Evolutionary conservation across 2,113 vertebrate genomes (phyloP).

Genomic region (Natator depressus): DNA sequence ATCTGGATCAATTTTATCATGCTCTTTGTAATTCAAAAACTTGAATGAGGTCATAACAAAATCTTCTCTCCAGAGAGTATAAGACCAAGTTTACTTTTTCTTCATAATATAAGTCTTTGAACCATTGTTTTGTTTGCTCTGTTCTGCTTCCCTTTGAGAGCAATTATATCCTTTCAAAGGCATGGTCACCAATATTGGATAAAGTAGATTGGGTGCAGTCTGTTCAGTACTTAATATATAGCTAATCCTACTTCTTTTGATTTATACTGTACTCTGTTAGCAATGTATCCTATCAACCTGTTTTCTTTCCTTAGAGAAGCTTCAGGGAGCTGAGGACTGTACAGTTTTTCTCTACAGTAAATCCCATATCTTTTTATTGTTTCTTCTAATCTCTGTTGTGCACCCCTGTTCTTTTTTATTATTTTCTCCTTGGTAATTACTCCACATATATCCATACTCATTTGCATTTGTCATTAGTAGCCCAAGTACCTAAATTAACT

Average conservation of each 20-base stretch:
- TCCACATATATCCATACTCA: not conserved
- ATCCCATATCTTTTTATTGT: not conserved
- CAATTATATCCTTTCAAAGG: conserved; percentile 50
- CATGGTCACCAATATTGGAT: not conserved
- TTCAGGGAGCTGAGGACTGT: not conserved
- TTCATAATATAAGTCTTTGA: conserved; percentile 8
- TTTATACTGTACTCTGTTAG: not conserved
- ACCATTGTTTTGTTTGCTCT: conserved; percentile 10
- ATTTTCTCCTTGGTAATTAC: not conserved
- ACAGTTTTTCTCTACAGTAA: not conserved
- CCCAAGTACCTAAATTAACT: not conserved
- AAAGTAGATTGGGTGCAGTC: not conserved
- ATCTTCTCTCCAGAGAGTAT: not conserved
- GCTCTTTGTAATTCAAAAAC: conserved; percentile 6
- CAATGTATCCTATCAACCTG: not conserved
- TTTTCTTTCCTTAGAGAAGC: not conserved
- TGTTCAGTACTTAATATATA: not conserved
- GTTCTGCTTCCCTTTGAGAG: conserved; percentile 35
- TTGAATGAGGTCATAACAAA: not conserved
- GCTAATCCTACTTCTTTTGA: not conserved
- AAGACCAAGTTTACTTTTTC: not conserved
- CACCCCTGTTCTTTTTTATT: not conserved
- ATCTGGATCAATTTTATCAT: not conserved
- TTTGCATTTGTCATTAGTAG: not conserved
- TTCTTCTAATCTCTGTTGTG: not conserved